A percentile compares a stretch with the other conserved stretches of the same genome.
These are phyloP conservation scores for Pycnonotus jocosus DNA, from an alignment of 2,113 vertebrate genomes.

Conservation along the genomic window DNA sequence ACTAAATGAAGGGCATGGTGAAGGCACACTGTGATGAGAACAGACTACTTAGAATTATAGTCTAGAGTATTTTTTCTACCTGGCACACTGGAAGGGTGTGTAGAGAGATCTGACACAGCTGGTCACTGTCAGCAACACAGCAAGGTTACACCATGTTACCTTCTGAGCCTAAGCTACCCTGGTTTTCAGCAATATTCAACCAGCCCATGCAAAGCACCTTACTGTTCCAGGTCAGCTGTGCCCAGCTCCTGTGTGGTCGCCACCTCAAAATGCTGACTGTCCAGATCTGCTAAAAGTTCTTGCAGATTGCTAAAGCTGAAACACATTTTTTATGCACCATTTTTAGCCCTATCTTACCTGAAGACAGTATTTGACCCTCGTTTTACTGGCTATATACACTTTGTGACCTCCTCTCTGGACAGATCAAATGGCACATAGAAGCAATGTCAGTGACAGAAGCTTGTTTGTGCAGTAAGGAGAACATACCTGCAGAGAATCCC, in stretches of 20 bases:
- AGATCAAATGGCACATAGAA: not conserved
- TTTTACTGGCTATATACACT: not conserved
- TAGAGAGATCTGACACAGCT: not conserved
- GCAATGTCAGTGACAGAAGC: not conserved
- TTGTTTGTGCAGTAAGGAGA: not conserved
- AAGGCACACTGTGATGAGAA: not conserved
- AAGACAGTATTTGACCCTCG: not conserved
- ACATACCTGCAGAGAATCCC: not conserved
- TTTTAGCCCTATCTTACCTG: not conserved
- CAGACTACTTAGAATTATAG: not conserved
- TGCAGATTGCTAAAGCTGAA: not conserved
- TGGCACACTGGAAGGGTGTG: not conserved
- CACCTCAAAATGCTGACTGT: not conserved
- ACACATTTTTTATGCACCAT: not conserved
- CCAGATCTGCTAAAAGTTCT: not conserved
- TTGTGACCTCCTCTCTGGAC: not conserved
- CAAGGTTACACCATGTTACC: accelerated
- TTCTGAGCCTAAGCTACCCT: not conserved
- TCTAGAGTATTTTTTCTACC: not conserved
- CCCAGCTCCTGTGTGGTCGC: not conserved
- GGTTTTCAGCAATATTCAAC: not conserved
- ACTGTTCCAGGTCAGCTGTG: not conserved
- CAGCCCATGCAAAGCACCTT: not conserved
- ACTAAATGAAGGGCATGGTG: not conserved
- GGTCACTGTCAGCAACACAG: not conserved